Percentiles rank a stretch among this genome's conserved stretches.
Conservation (phyloP, 2,113 vertebrate species). For the Tenrec ecaudatus region DNA sequence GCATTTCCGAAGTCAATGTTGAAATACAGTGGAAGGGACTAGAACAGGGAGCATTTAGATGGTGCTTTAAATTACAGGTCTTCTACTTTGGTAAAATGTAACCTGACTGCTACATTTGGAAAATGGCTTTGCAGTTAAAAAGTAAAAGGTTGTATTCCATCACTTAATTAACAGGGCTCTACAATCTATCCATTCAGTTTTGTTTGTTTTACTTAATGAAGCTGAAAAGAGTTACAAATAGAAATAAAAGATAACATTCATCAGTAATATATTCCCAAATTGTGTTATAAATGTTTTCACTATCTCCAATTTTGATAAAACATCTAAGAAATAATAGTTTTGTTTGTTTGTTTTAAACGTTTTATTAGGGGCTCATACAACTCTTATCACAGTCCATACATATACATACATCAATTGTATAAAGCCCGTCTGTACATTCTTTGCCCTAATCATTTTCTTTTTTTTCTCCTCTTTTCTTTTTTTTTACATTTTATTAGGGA, state of each 20-base stretch:
- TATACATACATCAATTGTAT: constrained; percentile 31
- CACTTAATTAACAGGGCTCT: background rate
- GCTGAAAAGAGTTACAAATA: no score
- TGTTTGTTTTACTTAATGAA: no score
- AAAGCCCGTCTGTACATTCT: no score
- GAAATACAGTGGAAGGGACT: background rate
- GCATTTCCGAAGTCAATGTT: background rate
- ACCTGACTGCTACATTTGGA: constrained; percentile 27
- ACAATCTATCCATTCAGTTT: background rate
- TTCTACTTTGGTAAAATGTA: constrained; percentile 7
- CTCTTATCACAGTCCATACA: no score
- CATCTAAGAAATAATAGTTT: background rate
- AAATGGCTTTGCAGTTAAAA: background rate
- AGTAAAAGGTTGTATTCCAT: background rate
- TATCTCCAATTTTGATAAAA: constrained; percentile 23
- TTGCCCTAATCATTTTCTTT: no score
- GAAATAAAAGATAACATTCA: background rate
- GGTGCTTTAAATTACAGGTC: background rate
- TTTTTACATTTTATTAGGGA: no score
- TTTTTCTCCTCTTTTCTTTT: no score
- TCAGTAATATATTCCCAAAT: background rate
- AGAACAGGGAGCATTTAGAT: background rate
- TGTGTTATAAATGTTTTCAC: background rate
- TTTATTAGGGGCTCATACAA: no score
- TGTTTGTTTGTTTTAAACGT: no score